Evolutionary conservation across 2,888 invertebrate genomes (phyloP), one percentile per base, ranked within the genome.

Genomic region (Ormyrus thymus): DNA sequence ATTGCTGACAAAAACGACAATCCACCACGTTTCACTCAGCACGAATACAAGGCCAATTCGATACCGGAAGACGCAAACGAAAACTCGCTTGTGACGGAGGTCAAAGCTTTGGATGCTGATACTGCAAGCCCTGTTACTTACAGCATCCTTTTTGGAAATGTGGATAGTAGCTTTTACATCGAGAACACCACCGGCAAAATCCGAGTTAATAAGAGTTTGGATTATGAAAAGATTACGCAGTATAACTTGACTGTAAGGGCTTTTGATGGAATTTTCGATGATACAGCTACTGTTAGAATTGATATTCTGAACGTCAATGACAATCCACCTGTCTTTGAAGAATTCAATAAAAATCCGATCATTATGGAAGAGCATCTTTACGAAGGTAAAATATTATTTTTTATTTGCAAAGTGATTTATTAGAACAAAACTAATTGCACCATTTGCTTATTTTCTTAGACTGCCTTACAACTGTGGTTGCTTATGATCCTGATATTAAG

Each of bases 1-100:
- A 97, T 99, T 61, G 97, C 96, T 43, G 99, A 99, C 90, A 96
- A 96, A 88, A 99, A 99, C 89, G 99, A 99, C 90, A 98, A 99
- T 90, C 93, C 94, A 29, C 99, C 99, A 0, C 93, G 93, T 84
- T 99, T 99, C 88, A 94, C 94, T n/a, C 92, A 95, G 86, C 90
- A 92, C 0, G 92, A 93, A 7, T 96, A 96, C 88, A 92, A 94
- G 15, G 95, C 95, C 0, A 94, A 94, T 84, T 93, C 94, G 70
- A 93, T 96, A 82, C 93, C 93, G 50, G 98, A 98, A 91, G 95
- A 96, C 89, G 95, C 96, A 4, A 96, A 97, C 87, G 93, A 94
- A 45, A 95, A 96, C 86, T 94, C 94, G 79, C 92, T 95, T 71
- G 96, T 97, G 7, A 95, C 96, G 61, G 96, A 97, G 90, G 97